Evolutionary conservation across 2,888 invertebrate genomes (phyloP).

Genomic region (Nomada lathburiana): DNA sequence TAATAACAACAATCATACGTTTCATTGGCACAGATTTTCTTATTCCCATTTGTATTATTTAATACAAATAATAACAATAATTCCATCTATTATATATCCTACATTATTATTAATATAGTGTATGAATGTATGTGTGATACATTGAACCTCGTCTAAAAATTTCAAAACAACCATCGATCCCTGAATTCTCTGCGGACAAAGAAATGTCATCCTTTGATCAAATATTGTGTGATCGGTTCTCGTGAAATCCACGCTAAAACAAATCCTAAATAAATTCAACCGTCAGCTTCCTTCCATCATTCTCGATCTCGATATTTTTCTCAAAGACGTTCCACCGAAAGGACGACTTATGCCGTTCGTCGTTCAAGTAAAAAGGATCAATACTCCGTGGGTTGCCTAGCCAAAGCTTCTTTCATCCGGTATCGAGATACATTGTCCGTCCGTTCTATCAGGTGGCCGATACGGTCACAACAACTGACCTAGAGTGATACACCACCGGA

Average conservation of each 20-base stretch:
- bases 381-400: conserved; percentile 54
- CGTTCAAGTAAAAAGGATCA: conserved; percentile 61
- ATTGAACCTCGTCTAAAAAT: too few species aligned
- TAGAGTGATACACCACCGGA: conserved; percentile 13
- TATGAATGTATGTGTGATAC: too few species aligned
- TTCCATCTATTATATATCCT: too few species aligned
- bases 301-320: conserved; percentile 35
- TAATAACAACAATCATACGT: too few species aligned
- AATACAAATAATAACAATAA: too few species aligned
- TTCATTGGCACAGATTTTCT: too few species aligned
- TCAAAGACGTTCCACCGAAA: conserved; percentile 38
- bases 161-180: too few species aligned
- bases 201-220: too few species aligned
- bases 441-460: conserved; percentile 54
- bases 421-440: conserved; percentile 60
- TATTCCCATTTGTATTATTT: too few species aligned
- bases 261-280: conserved; percentile 12
- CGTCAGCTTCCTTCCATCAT: not conserved
- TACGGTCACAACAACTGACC: conserved; percentile 46
- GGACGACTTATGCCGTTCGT: conserved; percentile 34
- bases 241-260: not conserved
- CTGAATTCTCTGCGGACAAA: too few species aligned
- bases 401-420: conserved; percentile 63
- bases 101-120: too few species aligned
- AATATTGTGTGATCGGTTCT: not conserved